Base-by-base conservation (phyloP, 2,797 vertebrate species). In the Cyprinodon diabolis region DNA sequence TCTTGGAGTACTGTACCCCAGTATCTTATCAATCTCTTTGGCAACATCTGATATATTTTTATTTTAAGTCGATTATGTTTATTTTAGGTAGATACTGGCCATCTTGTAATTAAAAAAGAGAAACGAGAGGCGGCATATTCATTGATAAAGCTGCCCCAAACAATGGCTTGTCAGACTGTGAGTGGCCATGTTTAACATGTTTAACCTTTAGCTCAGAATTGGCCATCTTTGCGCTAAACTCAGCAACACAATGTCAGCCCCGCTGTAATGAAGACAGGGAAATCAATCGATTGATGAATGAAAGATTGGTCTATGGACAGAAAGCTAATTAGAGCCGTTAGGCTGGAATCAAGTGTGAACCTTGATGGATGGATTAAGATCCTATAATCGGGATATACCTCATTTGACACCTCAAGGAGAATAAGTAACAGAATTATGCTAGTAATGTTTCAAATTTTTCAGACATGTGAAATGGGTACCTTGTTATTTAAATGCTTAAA, bases 241-340 rank as follows among this genome's bases (percentile, higher is more conserved):
- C 85, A 79, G 83, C 81, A 66, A 84, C 90, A 85, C 85, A 65
- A 65, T 25, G 77, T 90, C 85, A 84, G 81, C 78, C 81, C 30
- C 12, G 85, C 81, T 81, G 84, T 93, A 92, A 93, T 93, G 89
- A 92, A 87, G 90, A 93, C 89, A 92, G 90, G 78, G 79, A 93
- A 94, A 94, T 95, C 93, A 89, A 92, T 94, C 85, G 83, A 92
- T 93, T 90, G 93, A 93, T 90, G 91, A 91, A 93, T 93, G 92
- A 93, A 91, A 94, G 92, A 94, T 95, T 93, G 84, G 88, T 86
- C 79, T 90, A 91, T 85, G 83, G 91, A 93, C 91, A 90, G 88
- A 92, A 92, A 93, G 90, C 87, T 92, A 92, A 94, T 93, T 90
- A 92, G 89, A 83, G 85, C 82, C 73, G 79, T 87, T 90, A 86